Conservation (phyloP, 2,888 invertebrate genomes). For the Tetanocera ferruginea region DNA sequence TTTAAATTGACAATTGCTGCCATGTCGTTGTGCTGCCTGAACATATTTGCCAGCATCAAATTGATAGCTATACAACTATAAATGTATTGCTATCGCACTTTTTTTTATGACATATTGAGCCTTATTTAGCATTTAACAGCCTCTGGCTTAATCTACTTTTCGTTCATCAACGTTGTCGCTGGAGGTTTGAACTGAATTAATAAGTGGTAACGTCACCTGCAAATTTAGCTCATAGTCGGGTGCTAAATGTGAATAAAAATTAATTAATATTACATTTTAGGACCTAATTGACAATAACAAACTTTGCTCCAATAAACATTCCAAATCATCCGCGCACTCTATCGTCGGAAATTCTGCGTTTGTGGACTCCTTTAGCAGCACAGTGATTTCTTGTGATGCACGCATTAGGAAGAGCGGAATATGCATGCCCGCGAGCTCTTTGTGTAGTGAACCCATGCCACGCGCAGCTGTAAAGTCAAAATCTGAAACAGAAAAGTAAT, state of each 20-base stretch:
- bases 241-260: constrained; percentile 47
- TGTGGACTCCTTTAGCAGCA: constrained; percentile 66
- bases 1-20: too few relatives aligned
- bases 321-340: constrained; percentile 63
- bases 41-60: too few relatives aligned
- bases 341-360: constrained; percentile 60
- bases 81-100: too few relatives aligned
- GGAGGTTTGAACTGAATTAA: constrained; percentile 35
- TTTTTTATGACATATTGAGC: too few relatives aligned
- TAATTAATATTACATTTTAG: not conserved
- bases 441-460: constrained; percentile 83
- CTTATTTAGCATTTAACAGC: not conserved
- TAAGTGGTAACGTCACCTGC: constrained; percentile 62
- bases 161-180: not conserved
- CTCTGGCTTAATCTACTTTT: constrained; percentile 4
- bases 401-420: constrained; percentile 79
- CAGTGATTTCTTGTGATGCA: constrained; percentile 61
- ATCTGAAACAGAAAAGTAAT: constrained; percentile 68
- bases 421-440: constrained; percentile 78
- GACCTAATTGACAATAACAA: constrained; percentile 30
- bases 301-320: constrained; percentile 62
- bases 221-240: constrained; percentile 61
- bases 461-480: constrained; percentile 91
- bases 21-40: too few relatives aligned
- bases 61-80: too few relatives aligned